A percentile compares a stretch with the other conserved stretches of the same genome.
These are phyloP conservation scores for Campoplex nolae DNA, from an alignment of 2,888 invertebrate species.

Conservation along the genomic window DNA sequence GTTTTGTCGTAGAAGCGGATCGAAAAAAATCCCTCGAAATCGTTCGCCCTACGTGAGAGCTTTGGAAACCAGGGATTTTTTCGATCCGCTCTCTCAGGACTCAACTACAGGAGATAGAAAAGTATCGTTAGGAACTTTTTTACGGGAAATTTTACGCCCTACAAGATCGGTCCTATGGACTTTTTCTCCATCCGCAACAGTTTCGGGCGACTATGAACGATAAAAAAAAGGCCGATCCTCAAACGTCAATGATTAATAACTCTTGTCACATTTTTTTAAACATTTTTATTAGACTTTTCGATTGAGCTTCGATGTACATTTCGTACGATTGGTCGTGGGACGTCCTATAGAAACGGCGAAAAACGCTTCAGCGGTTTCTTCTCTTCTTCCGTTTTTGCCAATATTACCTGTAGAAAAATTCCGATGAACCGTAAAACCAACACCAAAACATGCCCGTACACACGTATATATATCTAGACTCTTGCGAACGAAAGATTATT, in stretches of 20 bases:
- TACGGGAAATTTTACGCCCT: not conserved
- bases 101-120: not conserved
- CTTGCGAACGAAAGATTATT: not conserved
- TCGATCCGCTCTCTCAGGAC: not conserved
- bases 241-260: not conserved
- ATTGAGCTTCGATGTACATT: not conserved
- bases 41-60: not conserved
- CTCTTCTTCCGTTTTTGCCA: not conserved
- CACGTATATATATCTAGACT: not conserved
- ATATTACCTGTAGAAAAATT: constrained; percentile 7
- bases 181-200: not conserved
- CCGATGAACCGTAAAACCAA: constrained; percentile 3
- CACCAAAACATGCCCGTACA: not conserved
- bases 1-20: not conserved
- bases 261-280: not conserved
- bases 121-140: not conserved
- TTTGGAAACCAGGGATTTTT: not conserved
- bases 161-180: not conserved
- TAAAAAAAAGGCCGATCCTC: not conserved
- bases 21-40: not conserved
- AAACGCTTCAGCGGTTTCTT: not conserved
- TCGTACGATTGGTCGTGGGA: not conserved
- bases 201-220: not conserved
- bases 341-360: not conserved
- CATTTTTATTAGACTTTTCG: not conserved